A percentile compares a stretch with the other conserved stretches of the same genome.
Conservation (phyloP, 2,113 vertebrate genomes). For the Heliornis fulica region DNA sequence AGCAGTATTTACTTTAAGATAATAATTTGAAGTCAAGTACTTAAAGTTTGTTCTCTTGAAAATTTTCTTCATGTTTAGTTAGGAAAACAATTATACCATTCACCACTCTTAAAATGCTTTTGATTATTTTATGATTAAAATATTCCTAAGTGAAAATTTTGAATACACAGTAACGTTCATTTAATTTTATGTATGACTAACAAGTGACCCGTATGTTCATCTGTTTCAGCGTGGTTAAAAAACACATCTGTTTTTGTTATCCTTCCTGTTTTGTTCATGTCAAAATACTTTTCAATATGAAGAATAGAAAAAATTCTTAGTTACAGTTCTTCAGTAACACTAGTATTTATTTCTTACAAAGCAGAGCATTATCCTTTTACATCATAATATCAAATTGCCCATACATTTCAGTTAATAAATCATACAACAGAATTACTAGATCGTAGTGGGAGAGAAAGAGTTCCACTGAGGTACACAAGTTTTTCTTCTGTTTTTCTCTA, state of each 20-base stretch:
- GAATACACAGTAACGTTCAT: not conserved
- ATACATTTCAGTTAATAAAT: not conserved
- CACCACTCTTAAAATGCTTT: not conserved
- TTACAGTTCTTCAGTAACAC: not conserved
- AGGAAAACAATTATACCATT: not conserved
- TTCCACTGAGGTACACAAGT: not conserved
- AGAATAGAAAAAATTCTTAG: not conserved
- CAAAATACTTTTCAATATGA: not conserved
- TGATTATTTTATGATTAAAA: not conserved
- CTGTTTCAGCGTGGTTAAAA: not conserved
- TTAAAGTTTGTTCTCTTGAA: not conserved
- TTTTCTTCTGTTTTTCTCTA: not conserved
- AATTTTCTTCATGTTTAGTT: not conserved
- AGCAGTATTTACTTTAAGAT: not conserved
- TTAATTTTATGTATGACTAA: not conserved
- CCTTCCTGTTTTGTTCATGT: not conserved
- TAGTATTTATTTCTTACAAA: not conserved
- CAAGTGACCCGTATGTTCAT: not conserved
- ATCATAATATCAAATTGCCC: not conserved
- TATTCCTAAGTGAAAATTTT: not conserved
- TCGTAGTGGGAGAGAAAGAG: not conserved
- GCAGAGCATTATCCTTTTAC: not conserved
- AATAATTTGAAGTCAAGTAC: not conserved
- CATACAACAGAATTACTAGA: not conserved
- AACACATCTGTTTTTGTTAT: slow-evolving; percentile 17